These are phyloP conservation scores for Eupithecia pulchellata DNA, from an alignment of 2,888 invertebrate genomes.

Conservation along the genomic window DNA sequence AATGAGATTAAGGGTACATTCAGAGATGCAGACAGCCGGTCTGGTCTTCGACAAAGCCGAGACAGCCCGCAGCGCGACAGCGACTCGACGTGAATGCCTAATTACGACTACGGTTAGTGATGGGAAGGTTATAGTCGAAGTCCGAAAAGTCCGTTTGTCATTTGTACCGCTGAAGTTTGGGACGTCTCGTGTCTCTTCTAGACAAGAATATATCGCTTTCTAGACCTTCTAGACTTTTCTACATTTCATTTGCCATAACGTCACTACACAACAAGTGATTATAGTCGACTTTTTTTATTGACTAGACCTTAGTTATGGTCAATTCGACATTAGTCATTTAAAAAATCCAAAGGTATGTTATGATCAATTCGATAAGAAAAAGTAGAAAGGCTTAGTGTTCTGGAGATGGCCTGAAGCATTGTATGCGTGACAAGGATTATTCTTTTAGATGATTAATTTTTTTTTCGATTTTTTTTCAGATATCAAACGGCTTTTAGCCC, in stretches of 20 bases:
- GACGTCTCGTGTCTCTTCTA: not conserved
- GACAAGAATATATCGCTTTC: not conserved
- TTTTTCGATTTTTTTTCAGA: not conserved
- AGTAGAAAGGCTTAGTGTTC: not conserved
- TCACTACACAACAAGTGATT: not conserved
- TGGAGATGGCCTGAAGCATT: not conserved
- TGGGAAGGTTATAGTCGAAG: not conserved
- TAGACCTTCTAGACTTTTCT: too few relatives aligned
- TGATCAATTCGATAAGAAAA: not conserved
- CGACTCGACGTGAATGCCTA: constrained; percentile 83
- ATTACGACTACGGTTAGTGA: constrained; percentile 67
- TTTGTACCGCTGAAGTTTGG: not conserved
- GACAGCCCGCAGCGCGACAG: constrained; percentile 75
- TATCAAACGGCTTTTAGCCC: too few relatives aligned
- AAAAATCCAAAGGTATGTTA: too few relatives aligned
- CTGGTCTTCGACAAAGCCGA: constrained; percentile 72
- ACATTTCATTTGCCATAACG: not conserved
- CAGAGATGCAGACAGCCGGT: constrained; percentile 71
- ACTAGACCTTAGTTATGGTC: too few relatives aligned
- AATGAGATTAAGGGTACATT: constrained; percentile 60
- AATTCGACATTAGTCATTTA: too few relatives aligned
- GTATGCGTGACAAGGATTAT: not conserved
- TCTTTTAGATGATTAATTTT: not conserved
- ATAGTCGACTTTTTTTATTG: too few relatives aligned
- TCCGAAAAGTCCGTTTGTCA: not conserved